A percentile compares a stretch with the other conserved stretches of the same genome.
These are phyloP conservation scores for Phortica variegata DNA, from an alignment of 1,140 invertebrate species.

Conservation along the genomic window DNA sequence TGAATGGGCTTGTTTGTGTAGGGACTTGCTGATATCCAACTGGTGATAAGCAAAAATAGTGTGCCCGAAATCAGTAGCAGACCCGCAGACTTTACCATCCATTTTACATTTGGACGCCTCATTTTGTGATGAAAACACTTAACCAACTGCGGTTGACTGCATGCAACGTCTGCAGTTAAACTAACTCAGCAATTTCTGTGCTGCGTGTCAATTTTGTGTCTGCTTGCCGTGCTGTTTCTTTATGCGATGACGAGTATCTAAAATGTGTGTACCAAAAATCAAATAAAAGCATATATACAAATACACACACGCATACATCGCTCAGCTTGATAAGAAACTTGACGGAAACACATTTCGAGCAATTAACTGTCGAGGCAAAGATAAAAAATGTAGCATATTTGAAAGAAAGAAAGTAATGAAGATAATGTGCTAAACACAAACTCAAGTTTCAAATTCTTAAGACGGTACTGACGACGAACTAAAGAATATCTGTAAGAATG, in stretches of 20 bases:
- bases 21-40: conserved; percentile 45
- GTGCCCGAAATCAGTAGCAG: conserved; percentile 34
- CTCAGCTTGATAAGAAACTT: conserved; percentile 7
- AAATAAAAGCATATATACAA: neutral
- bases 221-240: conserved; percentile 8
- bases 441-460: no score
- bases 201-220: conserved; percentile 31
- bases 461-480: no score
- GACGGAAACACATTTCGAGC: conserved; percentile 7
- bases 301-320: conserved; percentile 8
- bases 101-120: conserved; percentile 51
- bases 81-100: conserved; percentile 39
- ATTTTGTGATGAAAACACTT: no score
- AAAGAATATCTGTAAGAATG: no score
- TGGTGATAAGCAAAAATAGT: conserved; percentile 41
- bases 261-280: neutral
- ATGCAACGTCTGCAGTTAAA: neutral
- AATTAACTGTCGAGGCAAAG: conserved; percentile 6
- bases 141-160: neutral
- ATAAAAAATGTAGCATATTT: no score
- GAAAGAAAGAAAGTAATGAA: no score
- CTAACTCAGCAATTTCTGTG: conserved; percentile 4
- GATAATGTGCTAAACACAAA: no score
- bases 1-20: conserved; percentile 41
- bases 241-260: neutral